Conservation (phyloP, 2,113 vertebrate species). For the Condylura cristata region DNA sequence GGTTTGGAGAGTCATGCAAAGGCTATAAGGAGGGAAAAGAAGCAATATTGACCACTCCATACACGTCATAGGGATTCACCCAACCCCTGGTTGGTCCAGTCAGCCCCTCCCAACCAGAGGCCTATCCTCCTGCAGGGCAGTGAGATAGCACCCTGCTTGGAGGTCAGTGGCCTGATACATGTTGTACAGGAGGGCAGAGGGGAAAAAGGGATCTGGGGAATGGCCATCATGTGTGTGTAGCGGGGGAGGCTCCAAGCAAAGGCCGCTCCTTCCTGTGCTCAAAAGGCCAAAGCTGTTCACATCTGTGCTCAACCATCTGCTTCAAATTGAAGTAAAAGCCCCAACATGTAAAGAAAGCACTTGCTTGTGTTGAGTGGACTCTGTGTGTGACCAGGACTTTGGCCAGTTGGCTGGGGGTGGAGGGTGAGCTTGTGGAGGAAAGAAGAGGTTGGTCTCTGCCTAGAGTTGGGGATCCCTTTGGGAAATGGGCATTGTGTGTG, state of each 20-base stretch:
- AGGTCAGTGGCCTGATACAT: background rate
- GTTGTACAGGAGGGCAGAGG: background rate
- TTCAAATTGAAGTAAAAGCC: slow-evolving; percentile 83
- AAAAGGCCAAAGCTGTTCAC: slow-evolving; percentile 71
- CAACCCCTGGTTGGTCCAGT: background rate
- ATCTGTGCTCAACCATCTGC: slow-evolving; percentile 73
- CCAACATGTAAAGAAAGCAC: slow-evolving; percentile 43
- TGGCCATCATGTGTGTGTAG: background rate
- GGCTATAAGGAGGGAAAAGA: background rate
- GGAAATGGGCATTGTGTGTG: background rate
- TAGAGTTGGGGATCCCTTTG: background rate
- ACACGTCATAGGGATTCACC: background rate
- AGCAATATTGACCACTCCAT: fast-evolving
- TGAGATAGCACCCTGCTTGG: background rate
- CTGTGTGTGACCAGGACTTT: slow-evolving; percentile 9
- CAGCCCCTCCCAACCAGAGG: background rate
- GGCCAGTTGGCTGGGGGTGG: background rate
- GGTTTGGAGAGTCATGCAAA: background rate
- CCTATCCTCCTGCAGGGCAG: background rate
- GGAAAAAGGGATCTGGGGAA: slow-evolving; percentile 37
- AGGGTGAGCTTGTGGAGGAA: background rate
- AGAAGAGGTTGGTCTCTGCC: background rate
- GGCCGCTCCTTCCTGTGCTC: slow-evolving; percentile 53
- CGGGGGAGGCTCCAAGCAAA: slow-evolving; percentile 3
- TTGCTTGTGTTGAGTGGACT: slow-evolving; percentile 31